Conservation (phyloP, 2,888 invertebrate genomes). For the Rutpela maculata region DNA sequence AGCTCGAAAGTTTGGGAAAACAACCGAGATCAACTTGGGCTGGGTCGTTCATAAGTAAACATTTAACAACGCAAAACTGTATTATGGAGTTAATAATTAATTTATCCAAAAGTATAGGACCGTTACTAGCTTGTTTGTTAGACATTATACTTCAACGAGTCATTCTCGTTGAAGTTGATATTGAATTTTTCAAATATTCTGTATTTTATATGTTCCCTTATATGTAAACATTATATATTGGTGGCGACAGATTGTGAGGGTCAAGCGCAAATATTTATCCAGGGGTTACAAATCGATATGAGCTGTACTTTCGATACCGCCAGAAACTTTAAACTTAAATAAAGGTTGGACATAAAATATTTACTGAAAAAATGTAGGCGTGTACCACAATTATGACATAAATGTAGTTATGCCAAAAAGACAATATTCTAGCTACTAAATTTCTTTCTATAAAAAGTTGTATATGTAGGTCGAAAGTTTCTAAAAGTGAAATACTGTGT, state of each 20-base stretch:
- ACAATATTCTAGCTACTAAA: too few relatives aligned
- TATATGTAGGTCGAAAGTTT: too few relatives aligned
- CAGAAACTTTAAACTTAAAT: not conserved
- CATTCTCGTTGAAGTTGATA: not conserved
- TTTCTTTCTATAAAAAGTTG: too few relatives aligned
- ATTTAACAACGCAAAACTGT: not conserved
- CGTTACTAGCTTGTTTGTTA: not conserved
- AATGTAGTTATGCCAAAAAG: too few relatives aligned
- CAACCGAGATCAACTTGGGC: not conserved
- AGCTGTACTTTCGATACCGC: not conserved
- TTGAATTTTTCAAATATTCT: not conserved
- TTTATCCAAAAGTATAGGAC: not conserved
- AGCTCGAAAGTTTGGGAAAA: not conserved
- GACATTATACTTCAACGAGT: not conserved
- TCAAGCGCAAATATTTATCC: not conserved
- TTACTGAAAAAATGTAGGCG: too few relatives aligned
- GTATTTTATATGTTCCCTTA: not conserved
- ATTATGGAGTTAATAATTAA: slow-evolving; percentile 1
- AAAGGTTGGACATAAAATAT: too few relatives aligned
- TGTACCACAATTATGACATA: too few relatives aligned
- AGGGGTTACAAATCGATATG: slow-evolving; percentile 2
- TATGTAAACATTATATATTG: not conserved
- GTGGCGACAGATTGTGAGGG: not conserved
- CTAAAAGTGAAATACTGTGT: too few relatives aligned
- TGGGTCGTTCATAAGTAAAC: slow-evolving; percentile 7